Percentiles rank a stretch among this genome's conserved stretches.
Evolutionary conservation across 2,113 vertebrate species (phyloP).

Genomic region (Cairina moschata): DNA sequence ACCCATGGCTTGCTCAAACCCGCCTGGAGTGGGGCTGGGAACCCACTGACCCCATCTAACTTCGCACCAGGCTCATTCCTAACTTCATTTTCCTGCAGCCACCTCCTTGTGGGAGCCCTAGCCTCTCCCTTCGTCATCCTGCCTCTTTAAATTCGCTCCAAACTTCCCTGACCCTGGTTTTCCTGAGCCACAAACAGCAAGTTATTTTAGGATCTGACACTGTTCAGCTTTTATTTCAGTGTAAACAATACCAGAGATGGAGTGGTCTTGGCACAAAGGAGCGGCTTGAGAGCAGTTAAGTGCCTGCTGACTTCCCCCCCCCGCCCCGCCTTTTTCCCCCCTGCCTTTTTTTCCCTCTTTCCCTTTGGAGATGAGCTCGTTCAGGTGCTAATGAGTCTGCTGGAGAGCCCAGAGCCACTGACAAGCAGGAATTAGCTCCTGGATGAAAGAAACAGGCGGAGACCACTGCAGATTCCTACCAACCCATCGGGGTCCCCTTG

Average conservation of each 20-base stretch:
- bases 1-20: background rate
- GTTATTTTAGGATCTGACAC: conserved; percentile 70
- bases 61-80: background rate
- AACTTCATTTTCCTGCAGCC: background rate
- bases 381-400: background rate
- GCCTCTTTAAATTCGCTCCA: conserved; percentile 60
- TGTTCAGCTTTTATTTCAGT: conserved; percentile 62
- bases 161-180: conserved; percentile 62
- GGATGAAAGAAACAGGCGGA: background rate
- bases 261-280: conserved; percentile 59
- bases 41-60: background rate
- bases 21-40: fast-evolving
- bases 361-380: background rate
- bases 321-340: no score
- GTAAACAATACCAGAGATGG: conserved; percentile 58
- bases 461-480: background rate
- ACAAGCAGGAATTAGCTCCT: background rate
- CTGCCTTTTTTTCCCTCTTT: background rate
- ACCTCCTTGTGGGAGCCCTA: background rate
- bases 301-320: background rate
- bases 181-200: conserved; percentile 56
- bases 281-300: conserved; percentile 18
- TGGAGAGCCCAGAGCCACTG: background rate
- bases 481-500: background rate
- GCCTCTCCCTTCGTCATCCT: conserved; percentile 1